These are phyloP conservation scores for Osmerus mordax DNA, from an alignment of 2,113 vertebrate genomes.

Conservation along the genomic window DNA sequence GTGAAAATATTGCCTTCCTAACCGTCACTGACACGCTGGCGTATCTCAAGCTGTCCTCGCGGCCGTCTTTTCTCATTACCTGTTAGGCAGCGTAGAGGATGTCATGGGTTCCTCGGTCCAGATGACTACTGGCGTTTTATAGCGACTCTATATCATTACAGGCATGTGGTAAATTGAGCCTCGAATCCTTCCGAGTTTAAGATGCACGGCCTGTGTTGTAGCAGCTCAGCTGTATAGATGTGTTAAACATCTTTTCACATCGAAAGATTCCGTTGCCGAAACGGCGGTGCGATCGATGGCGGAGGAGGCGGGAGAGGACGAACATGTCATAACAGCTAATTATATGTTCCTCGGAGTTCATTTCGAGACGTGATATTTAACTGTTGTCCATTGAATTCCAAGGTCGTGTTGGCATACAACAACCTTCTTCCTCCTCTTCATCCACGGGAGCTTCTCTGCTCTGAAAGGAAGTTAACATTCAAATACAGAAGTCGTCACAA, in stretches of 20 bases:
- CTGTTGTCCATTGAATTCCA: constrained; percentile 49
- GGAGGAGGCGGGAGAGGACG: constrained; percentile 4
- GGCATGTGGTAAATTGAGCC: neutral
- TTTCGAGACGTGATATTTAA: constrained; percentile 46
- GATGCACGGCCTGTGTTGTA: neutral
- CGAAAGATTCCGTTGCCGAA: constrained; percentile 25
- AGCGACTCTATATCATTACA: constrained; percentile 6
- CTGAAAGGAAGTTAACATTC: too few relatives aligned
- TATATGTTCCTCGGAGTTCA: neutral
- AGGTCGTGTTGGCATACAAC: constrained; percentile 56
- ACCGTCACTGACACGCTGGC: constrained; percentile 46
- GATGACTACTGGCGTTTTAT: constrained; percentile 26
- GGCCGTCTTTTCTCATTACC: constrained; percentile 51
- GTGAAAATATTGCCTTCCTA: constrained; percentile 50
- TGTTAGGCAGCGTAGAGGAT: constrained; percentile 32
- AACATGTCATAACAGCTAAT: constrained; percentile 4
- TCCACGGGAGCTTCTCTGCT: too few relatives aligned
- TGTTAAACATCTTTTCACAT: constrained; percentile 23
- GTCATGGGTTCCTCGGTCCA: constrained; percentile 24
- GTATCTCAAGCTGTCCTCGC: constrained; percentile 34
- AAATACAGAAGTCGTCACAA: too few relatives aligned
- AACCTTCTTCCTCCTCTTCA: constrained; percentile 7
- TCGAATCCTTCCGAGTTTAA: constrained; percentile 13
- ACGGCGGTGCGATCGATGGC: constrained; percentile 12
- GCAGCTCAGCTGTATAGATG: constrained; percentile 4